A percentile compares a stretch with the other conserved stretches of the same genome.
phyloP scores from a whole-genome alignment of 2,888 invertebrate genomes.

The Agriotes lineatus region DNA sequence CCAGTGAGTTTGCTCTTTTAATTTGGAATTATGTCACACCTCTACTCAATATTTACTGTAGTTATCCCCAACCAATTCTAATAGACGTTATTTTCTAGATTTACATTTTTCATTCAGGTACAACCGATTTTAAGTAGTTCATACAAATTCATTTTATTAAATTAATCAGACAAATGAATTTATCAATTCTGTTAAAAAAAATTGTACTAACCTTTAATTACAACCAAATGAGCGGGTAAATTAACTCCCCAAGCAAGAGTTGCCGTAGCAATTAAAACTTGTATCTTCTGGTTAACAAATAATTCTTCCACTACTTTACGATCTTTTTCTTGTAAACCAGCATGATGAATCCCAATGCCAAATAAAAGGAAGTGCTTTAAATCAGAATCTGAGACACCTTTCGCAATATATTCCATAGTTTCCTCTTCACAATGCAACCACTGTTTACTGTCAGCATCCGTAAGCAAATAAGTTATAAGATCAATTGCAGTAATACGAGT shows the following conservation, averaged over 20 bases:
- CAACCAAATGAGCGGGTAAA: conserved; percentile 96
- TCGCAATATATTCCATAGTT: conserved; percentile 85
- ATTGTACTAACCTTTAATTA: conserved; percentile 81
- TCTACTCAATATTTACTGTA: no score
- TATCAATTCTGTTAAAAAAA: background rate
- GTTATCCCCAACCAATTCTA: no score
- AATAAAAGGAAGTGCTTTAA: conserved; percentile 94
- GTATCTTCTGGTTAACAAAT: conserved; percentile 95
- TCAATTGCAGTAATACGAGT: conserved; percentile 97
- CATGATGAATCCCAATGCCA: conserved; percentile 99
- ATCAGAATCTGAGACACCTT: conserved; percentile 85
- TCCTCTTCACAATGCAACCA: conserved; percentile 91
- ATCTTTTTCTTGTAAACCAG: conserved; percentile 94
- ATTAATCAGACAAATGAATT: background rate
- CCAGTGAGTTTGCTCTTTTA: no score
- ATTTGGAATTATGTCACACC: no score
- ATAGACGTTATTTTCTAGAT: no score
- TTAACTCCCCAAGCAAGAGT: conserved; percentile 99
- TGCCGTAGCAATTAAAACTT: conserved; percentile 95
- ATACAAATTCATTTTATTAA: no score
- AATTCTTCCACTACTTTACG: conserved; percentile 92
- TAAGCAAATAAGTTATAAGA: conserved; percentile 90
- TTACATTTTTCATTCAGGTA: background rate
- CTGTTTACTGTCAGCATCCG: conserved; percentile 93
- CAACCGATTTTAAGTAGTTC: no score